Percentiles rank a stretch among this genome's conserved stretches.
Conservation (phyloP, 2,113 vertebrate species). For the Dasyurus viverrinus region DNA sequence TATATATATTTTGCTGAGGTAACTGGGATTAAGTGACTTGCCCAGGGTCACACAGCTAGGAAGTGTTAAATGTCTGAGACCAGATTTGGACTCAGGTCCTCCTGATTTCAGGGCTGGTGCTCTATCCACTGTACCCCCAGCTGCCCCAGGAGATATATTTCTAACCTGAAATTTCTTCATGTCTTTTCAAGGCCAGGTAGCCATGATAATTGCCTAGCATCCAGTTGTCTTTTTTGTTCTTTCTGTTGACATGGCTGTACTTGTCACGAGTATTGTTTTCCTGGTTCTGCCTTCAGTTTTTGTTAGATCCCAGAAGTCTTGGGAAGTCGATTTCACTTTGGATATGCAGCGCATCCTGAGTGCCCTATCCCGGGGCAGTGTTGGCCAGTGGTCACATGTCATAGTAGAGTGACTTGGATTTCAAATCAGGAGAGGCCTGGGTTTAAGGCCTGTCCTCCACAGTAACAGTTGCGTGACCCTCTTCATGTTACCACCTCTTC, state of each 20-base stretch:
- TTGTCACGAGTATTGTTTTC: neutral
- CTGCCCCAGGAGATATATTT: neutral
- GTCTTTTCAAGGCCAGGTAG: neutral
- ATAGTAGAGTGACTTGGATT: neutral
- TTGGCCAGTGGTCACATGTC: neutral
- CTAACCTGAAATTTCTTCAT: neutral
- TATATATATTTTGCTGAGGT: neutral
- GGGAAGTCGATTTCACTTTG: neutral
- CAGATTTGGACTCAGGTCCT: too few species aligned
- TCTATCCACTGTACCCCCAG: too few species aligned
- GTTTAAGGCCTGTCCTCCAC: neutral
- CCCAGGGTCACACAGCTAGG: too few species aligned
- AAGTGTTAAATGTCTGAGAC: too few species aligned
- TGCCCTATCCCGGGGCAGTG: neutral
- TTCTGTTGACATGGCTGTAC: neutral
- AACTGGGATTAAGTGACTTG: too few species aligned
- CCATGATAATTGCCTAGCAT: neutral
- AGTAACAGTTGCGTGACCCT: neutral
- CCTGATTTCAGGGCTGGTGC: too few species aligned
- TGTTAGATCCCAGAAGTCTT: neutral
- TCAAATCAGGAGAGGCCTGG: neutral
- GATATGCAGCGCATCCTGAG: neutral
- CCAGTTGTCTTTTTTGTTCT: neutral
- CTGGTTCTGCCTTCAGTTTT: neutral
- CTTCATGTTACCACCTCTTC: neutral